A percentile compares a stretch with the other conserved stretches of the same genome.
Evolutionary conservation across 2,888 invertebrate species (phyloP).

Genomic region (Eulithis prunata): DNA sequence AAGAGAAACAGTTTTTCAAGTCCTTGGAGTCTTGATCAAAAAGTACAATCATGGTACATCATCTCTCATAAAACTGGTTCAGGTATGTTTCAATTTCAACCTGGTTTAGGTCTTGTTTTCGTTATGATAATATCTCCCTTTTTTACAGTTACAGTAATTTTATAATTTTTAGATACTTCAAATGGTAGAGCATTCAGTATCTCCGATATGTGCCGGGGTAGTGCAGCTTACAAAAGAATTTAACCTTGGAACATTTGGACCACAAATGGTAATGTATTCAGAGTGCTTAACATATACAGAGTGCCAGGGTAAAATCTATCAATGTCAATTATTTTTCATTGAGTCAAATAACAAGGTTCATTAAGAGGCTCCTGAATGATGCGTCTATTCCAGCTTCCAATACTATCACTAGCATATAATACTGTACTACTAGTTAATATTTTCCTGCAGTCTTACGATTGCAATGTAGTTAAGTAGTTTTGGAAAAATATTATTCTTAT

Average conservation of each 20-base stretch:
- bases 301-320: too few species aligned
- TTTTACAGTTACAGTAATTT: not conserved
- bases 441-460: too few species aligned
- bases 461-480: too few species aligned
- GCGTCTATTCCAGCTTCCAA: too few species aligned
- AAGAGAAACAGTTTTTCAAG: constrained; percentile 89
- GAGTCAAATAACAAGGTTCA: too few species aligned
- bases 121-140: not conserved
- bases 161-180: constrained; percentile 87
- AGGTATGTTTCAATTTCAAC: constrained; percentile 61
- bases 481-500: too few species aligned
- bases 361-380: too few species aligned
- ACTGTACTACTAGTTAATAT: too few species aligned
- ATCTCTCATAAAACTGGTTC: constrained; percentile 89
- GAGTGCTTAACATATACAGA: too few species aligned
- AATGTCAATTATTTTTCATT: too few species aligned
- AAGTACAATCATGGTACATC: constrained; percentile 92
- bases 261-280: constrained; percentile 84
- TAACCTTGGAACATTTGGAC: constrained; percentile 87
- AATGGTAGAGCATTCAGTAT: constrained; percentile 88
- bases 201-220: constrained; percentile 88
- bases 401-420: too few species aligned
- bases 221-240: constrained; percentile 87
- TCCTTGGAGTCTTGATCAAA: constrained; percentile 92
- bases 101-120: constrained; percentile 4